Evolutionary conservation across 2,797 vertebrate genomes (phyloP), one percentile per base, ranked within the genome.

Genomic region (Loris lydekkerianus): DNA sequence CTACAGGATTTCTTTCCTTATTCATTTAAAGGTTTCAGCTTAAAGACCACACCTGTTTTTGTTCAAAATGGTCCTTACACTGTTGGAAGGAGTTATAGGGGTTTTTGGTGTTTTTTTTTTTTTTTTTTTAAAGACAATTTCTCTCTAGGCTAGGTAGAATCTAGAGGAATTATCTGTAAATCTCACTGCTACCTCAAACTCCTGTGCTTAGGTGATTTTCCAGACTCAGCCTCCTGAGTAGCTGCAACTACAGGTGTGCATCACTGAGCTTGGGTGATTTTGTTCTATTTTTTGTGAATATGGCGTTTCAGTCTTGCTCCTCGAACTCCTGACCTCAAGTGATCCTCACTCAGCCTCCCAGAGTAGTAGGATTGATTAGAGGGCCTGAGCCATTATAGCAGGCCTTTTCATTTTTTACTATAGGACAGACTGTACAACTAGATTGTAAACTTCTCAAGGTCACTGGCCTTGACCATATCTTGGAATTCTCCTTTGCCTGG

Each of bases 21-120:
- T 60, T 21, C 21, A 78, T 77, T 82, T 87, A 94, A 90, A 96
- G 65, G 10, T 86, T 97, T 93, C 34, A 53, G 8, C 67, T 80
- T 94, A 92, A 81, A 94, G 75, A 75, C 63, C 63, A 93, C 69
- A 93, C 83, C 95, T 93, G 31, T 75, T 95, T 95, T 95, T 95
- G 43, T 91, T 96, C 6, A 84, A 73, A 91, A 81, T 94, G 53
- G 29, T 89, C 69, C 83, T 6, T 75, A 65, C 93, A 31, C 94
- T 86, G 49, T 93, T 93, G 72, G 91, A 82, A 77, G 65, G 7
- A 76, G 31, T 67, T n/a, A 29, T 67, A 8, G 9, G 18, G 25
- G 27, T 13, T 72, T 43, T 37, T 91, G 10, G 9, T 29, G 29
- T 27, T 9, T 65, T 34, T 37, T 91, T 29, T 56, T 5, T 31